A percentile compares a stretch with the other conserved stretches of the same genome.
These are phyloP conservation scores for Hyaena hyaena DNA, from an alignment of 2,113 vertebrate genomes.

Conservation along the genomic window DNA sequence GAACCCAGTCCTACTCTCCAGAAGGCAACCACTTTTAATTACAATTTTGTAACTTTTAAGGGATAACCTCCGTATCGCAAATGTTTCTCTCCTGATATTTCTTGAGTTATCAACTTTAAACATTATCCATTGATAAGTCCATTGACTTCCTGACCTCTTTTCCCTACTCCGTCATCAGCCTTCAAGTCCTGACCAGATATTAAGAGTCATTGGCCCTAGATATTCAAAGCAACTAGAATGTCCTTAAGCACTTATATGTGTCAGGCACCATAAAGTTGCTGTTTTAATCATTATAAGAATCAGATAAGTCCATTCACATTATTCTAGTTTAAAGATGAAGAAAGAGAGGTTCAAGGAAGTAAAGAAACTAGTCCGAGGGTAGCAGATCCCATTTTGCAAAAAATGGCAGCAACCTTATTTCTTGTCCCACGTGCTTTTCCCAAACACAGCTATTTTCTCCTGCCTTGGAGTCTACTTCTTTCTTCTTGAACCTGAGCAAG, in stretches of 20 bases:
- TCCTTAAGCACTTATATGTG: not conserved
- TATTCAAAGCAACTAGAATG: not conserved
- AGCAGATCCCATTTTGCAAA: not conserved
- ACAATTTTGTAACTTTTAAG: not conserved
- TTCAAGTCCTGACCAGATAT: not conserved
- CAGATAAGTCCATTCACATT: not conserved
- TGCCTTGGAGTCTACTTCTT: not conserved
- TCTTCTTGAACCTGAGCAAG: not conserved
- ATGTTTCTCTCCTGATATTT: not conserved
- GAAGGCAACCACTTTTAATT: not conserved
- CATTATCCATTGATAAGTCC: not conserved
- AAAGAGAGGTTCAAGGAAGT: not conserved
- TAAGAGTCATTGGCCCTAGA: not conserved
- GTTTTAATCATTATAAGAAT: constrained; percentile 7
- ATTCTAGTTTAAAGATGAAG: not conserved
- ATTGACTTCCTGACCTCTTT: not conserved
- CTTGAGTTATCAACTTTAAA: not conserved
- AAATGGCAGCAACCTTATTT: not conserved
- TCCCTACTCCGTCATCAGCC: not conserved
- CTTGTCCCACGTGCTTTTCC: not conserved
- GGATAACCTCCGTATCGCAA: not conserved
- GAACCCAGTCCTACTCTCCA: not conserved
- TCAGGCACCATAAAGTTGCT: not conserved
- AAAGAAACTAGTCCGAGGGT: not conserved
- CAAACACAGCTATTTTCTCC: not conserved